Evolutionary conservation across 2,113 vertebrate species (phyloP).

Genomic region (Mormoops blainvillei): DNA sequence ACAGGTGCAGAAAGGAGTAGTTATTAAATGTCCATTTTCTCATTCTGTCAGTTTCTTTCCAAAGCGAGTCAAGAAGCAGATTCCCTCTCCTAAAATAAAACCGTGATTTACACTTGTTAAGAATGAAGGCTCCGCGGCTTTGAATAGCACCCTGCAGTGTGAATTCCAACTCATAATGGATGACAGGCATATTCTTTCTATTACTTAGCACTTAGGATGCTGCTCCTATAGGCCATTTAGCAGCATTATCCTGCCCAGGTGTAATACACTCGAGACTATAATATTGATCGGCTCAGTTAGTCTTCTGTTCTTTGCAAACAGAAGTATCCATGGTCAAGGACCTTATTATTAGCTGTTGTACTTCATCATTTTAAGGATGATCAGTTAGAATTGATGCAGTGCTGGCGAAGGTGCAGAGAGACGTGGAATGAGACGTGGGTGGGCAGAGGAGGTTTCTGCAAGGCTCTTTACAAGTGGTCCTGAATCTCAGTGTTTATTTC

Average conservation of each 20-base stretch:
- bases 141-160: neutral
- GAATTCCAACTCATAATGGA: neutral
- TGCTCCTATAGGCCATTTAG: neutral
- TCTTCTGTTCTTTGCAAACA: neutral
- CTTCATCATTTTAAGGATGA: neutral
- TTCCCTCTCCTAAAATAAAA: slow-evolving; percentile 16
- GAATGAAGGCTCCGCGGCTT: neutral
- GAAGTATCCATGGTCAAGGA: neutral
- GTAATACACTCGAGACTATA: neutral
- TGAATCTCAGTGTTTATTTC: neutral
- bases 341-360: neutral
- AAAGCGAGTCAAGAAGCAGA: neutral
- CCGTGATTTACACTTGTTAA: neutral
- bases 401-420: neutral
- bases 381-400: neutral
- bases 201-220: neutral
- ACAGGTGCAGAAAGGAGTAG: neutral
- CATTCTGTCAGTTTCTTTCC: neutral
- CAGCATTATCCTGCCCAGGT: neutral
- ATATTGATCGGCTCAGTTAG: neutral
- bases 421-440: neutral
- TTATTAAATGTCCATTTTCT: slow-evolving; percentile 34
- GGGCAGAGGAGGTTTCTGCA: neutral
- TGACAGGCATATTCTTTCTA: neutral
- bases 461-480: neutral